phyloP scores from a whole-genome alignment of 2,888 invertebrate genomes.

The Smittia sp. region DNA sequence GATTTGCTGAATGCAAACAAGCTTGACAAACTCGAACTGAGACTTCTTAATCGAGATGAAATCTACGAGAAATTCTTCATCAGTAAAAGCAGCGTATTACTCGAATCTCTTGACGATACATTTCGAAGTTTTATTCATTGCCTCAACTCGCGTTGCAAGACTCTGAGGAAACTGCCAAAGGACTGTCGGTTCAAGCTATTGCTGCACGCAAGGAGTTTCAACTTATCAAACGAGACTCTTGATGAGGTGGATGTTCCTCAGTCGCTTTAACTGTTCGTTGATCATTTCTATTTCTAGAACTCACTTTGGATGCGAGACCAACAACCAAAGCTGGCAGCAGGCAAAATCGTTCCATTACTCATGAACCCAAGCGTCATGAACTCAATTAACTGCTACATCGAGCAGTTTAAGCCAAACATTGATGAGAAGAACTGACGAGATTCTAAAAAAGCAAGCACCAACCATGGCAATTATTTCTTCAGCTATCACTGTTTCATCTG shows the following conservation, averaged over 20 bases:
- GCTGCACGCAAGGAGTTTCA: neutral
- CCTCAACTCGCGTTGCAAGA: neutral
- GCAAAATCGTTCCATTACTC: neutral
- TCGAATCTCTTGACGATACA: neutral
- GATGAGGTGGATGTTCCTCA: neutral
- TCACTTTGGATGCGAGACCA: neutral
- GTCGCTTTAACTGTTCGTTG: no score
- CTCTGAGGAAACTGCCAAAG: neutral
- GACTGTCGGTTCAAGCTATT: neutral
- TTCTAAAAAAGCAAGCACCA: no score
- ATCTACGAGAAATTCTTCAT: neutral
- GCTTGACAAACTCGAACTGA: neutral
- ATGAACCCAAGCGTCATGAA: no score
- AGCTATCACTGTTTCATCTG: no score
- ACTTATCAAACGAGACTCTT: neutral
- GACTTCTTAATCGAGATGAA: neutral
- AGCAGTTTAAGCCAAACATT: no score
- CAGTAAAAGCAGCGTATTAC: neutral
- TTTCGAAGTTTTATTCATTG: neutral
- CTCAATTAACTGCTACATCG: no score
- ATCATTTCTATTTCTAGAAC: neutral
- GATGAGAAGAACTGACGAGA: no score
- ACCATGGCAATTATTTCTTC: no score
- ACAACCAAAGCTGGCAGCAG: neutral
- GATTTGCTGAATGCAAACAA: neutral